Conservation (phyloP, 2,113 vertebrate genomes). For the Dicaeum eximium region DNA sequence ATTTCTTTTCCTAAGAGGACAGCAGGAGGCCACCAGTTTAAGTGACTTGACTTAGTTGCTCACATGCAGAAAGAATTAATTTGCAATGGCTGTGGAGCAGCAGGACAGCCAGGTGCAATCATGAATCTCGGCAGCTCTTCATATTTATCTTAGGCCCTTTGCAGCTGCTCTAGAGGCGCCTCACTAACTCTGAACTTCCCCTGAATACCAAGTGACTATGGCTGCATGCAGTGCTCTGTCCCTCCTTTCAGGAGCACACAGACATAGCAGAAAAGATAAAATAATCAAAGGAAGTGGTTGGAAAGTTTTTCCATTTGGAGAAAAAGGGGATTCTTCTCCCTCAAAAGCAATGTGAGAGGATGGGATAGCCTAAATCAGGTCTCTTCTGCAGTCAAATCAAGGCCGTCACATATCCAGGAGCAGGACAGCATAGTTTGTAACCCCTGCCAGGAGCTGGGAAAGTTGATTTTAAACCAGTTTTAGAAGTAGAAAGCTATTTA, state of each 20-base stretch:
- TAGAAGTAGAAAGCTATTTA: neutral
- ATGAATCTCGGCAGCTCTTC: conserved; percentile 48
- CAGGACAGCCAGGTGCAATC: conserved; percentile 64
- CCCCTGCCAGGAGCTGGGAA: neutral
- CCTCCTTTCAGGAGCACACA: neutral
- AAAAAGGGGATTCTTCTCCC: neutral
- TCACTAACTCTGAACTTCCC: conserved; percentile 51
- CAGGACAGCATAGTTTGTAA: neutral
- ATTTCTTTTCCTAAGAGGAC: conserved; percentile 29
- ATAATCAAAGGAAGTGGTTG: neutral
- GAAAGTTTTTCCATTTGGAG: neutral
- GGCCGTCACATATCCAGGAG: neutral
- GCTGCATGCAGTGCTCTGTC: neutral
- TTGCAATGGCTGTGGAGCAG: conserved; percentile 55
- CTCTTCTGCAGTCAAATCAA: neutral
- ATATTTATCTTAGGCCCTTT: conserved; percentile 55
- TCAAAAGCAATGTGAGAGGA: neutral
- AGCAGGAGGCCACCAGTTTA: conserved; percentile 33
- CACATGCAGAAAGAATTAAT: conserved; percentile 57
- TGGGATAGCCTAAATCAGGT: neutral
- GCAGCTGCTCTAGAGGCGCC: conserved; percentile 60
- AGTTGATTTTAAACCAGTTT: neutral
- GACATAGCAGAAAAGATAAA: neutral
- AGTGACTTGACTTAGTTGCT: conserved; percentile 48
- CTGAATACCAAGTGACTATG: conserved; percentile 54